phyloP scores from a whole-genome alignment of 1,140 invertebrate species.

The Ctenoplectra terminalis region DNA sequence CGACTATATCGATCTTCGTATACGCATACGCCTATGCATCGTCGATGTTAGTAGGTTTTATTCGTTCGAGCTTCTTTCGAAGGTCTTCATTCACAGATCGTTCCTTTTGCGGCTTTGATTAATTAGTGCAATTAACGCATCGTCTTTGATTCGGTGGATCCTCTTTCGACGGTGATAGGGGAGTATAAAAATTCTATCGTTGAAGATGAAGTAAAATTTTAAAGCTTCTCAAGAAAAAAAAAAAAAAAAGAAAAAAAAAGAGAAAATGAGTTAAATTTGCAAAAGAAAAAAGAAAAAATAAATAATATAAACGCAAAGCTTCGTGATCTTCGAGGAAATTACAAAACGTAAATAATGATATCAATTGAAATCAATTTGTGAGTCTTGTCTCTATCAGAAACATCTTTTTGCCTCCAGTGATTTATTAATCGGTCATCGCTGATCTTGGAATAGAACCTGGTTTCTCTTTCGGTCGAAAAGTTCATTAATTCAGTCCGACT shows the following conservation, averaged over 20 bases:
- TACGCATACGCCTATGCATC: not conserved
- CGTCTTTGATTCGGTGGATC: no score
- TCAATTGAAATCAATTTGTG: not conserved
- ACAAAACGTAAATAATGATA: slow-evolving; percentile 15
- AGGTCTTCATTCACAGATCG: no score
- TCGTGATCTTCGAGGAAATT: not conserved
- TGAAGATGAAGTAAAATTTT: no score
- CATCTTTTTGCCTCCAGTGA: not conserved
- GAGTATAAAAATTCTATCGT: no score
- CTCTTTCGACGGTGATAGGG: no score
- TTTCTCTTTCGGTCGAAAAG: not conserved
- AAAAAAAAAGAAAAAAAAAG: no score
- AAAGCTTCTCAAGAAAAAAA: no score
- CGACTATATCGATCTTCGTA: not conserved
- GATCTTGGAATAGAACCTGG: no score
- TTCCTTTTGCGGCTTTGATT: no score
- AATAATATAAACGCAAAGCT: not conserved
- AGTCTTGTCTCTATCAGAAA: not conserved
- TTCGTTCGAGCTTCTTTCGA: no score
- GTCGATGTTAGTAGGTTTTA: not conserved
- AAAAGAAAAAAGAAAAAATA: not conserved
- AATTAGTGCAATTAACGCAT: no score
- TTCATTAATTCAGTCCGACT: slow-evolving; percentile 35
- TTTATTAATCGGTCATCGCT: not conserved
- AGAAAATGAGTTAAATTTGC: no score